Conservation (phyloP, 2,888 invertebrate genomes). For the Erebia ligea region DNA sequence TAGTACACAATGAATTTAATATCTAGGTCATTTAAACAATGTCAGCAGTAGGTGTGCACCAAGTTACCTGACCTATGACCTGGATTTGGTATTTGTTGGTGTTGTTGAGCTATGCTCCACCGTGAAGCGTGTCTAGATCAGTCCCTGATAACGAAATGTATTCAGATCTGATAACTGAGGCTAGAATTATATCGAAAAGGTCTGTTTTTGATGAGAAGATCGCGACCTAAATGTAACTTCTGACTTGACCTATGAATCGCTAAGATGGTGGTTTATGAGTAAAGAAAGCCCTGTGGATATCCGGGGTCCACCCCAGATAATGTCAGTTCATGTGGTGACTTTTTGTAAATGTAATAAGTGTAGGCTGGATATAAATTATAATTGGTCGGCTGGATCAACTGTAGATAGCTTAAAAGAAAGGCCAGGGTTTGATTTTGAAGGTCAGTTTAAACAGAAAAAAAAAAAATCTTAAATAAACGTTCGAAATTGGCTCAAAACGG, state of each 20-base stretch:
- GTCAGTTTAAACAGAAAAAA: too few species aligned
- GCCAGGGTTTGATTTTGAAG: too few species aligned
- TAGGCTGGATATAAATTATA: too few species aligned
- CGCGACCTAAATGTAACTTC: constrained; percentile 4
- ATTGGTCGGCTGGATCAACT: too few species aligned
- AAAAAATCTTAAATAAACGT: too few species aligned
- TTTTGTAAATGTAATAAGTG: too few species aligned
- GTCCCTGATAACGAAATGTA: constrained; percentile 26
- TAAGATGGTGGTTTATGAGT: neutral
- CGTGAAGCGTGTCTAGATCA: constrained; percentile 28
- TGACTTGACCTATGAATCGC: neutral
- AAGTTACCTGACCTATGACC: constrained; percentile 25
- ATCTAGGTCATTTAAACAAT: constrained; percentile 23
- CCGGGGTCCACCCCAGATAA: neutral
- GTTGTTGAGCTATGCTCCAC: constrained; percentile 28
- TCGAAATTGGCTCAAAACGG: too few species aligned
- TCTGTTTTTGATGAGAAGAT: constrained; percentile 26
- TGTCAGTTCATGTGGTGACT: too few species aligned
- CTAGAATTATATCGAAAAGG: constrained; percentile 22
- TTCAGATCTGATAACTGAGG: constrained; percentile 31
- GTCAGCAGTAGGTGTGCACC: constrained; percentile 18
- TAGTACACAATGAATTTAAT: constrained; percentile 5
- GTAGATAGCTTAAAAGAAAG: too few species aligned
- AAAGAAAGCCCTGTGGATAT: neutral
- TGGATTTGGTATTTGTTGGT: constrained; percentile 31